phyloP scores from a whole-genome alignment of 2,113 vertebrate species.

The Cyprinodon tularosa region DNA sequence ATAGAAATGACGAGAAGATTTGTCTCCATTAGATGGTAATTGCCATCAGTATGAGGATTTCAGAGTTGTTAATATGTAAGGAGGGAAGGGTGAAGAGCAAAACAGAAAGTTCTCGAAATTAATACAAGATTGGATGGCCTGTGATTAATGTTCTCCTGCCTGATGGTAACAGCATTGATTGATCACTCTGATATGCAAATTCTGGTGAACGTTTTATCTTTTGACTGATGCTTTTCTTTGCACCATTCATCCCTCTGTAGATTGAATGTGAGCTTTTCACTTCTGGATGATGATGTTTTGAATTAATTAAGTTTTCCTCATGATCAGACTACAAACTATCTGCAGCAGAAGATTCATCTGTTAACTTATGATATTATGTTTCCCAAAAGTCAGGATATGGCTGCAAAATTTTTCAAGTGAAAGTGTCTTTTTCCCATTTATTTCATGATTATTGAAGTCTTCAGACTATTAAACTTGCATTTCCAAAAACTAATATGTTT shows the following conservation, averaged over 20 bases:
- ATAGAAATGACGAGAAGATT: constrained; percentile 48
- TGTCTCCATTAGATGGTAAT: constrained; percentile 66
- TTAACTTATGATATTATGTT: constrained; percentile 26
- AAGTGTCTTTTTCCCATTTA: constrained; percentile 42
- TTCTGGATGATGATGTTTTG: constrained; percentile 21
- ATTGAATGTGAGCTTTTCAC: constrained; percentile 52
- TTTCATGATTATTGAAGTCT: constrained; percentile 41
- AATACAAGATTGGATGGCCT: constrained; percentile 33
- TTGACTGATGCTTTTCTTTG: constrained; percentile 23
- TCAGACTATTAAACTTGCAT: constrained; percentile 28
- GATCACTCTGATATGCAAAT: constrained; percentile 38
- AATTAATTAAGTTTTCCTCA: constrained; percentile 48
- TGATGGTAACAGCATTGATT: constrained; percentile 33
- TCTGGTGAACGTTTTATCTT: constrained; percentile 1
- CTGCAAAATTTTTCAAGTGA: constrained; percentile 43
- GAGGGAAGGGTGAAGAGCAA: constrained; percentile 20
- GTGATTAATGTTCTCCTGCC: constrained; percentile 40
- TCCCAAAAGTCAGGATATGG: constrained; percentile 28
- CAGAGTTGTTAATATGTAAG: constrained; percentile 47
- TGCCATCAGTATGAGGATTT: constrained; percentile 56
- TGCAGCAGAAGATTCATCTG: constrained; percentile 50
- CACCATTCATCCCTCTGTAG: constrained; percentile 35
- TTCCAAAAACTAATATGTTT: constrained; percentile 54
- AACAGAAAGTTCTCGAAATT: constrained; percentile 37
- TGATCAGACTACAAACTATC: constrained; percentile 38